Evolutionary conservation across 2,888 invertebrate species (phyloP).

Genomic region (Ditylenchus weischeri): DNA sequence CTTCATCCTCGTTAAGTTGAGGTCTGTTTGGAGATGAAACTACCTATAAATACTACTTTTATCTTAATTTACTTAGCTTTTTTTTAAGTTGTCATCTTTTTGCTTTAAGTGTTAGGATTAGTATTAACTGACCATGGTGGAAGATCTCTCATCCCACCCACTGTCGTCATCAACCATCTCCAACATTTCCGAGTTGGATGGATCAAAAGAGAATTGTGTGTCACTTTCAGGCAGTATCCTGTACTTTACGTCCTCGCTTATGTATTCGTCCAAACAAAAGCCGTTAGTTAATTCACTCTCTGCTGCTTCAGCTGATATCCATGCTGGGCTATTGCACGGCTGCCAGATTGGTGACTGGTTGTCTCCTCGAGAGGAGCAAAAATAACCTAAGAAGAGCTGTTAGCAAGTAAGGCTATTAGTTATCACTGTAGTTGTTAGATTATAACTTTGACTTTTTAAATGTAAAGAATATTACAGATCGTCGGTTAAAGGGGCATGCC

Average conservation of each 20-base stretch:
- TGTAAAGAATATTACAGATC: no score
- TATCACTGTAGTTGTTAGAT: no score
- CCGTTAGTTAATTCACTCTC: background rate
- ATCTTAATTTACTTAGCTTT: no score
- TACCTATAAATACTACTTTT: background rate
- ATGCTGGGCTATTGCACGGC: background rate
- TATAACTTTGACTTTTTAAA: no score
- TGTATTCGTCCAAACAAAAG: background rate
- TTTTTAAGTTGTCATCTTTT: no score
- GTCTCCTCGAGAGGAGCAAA: constrained; percentile 1
- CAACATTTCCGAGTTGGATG: constrained; percentile 29
- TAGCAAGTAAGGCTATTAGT: background rate
- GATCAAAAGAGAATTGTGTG: constrained; percentile 18
- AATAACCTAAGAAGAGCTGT: background rate
- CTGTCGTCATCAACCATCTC: constrained; percentile 42
- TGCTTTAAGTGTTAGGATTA: no score
- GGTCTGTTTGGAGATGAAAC: background rate
- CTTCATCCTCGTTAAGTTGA: background rate
- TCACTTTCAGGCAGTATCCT: constrained; percentile 1
- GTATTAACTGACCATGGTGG: constrained; percentile 7
- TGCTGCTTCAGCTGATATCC: background rate
- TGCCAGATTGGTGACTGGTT: constrained; percentile 10
- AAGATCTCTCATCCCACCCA: constrained; percentile 40
- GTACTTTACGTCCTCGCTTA: background rate
- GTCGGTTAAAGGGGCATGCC: no score